Evolutionary conservation across 2,888 invertebrate species (phyloP).

Genomic region (Leptodirus hochenwartii): DNA sequence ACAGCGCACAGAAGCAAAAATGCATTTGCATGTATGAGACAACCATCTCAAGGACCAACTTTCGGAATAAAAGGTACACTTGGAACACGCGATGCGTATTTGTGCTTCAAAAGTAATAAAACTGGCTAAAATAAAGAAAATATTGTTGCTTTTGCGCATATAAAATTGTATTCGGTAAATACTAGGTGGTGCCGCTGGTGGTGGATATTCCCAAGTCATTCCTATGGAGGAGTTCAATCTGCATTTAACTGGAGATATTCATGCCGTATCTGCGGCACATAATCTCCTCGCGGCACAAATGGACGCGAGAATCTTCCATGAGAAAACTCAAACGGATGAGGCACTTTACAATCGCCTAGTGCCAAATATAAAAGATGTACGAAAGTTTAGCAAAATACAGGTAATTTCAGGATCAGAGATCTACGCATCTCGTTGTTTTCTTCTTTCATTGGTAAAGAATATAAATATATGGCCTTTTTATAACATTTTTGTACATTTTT

Average conservation of each 20-base stretch:
- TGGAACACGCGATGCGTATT: too few relatives aligned
- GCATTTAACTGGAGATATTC: constrained; percentile 95
- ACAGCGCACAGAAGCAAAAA: constrained; percentile 69
- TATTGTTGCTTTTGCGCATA: too few relatives aligned
- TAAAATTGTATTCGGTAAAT: too few relatives aligned
- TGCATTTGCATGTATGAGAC: constrained; percentile 84
- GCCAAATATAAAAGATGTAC: constrained; percentile 58
- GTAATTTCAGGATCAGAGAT: too few relatives aligned
- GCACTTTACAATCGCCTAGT: constrained; percentile 78
- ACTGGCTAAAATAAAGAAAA: too few relatives aligned
- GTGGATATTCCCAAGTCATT: constrained; percentile 90
- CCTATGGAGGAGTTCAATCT: constrained; percentile 99
- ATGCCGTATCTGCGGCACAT: constrained; percentile 95
- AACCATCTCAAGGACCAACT: constrained; percentile 97
- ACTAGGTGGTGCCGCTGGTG: constrained; percentile 93
- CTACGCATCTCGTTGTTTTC: too few relatives aligned
- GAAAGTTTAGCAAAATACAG: constrained; percentile 79
- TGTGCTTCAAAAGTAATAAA: too few relatives aligned
- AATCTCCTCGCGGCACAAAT: constrained; percentile 95
- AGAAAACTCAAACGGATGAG: constrained; percentile 75
- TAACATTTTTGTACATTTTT: too few relatives aligned
- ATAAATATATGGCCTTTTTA: too few relatives aligned
- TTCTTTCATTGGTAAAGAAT: too few relatives aligned
- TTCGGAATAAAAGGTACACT: constrained; percentile 92
- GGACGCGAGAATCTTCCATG: constrained; percentile 94